These are phyloP conservation scores for Aphelenchoides avenae DNA, from an alignment of 1,140 invertebrate genomes.

Conservation along the genomic window DNA sequence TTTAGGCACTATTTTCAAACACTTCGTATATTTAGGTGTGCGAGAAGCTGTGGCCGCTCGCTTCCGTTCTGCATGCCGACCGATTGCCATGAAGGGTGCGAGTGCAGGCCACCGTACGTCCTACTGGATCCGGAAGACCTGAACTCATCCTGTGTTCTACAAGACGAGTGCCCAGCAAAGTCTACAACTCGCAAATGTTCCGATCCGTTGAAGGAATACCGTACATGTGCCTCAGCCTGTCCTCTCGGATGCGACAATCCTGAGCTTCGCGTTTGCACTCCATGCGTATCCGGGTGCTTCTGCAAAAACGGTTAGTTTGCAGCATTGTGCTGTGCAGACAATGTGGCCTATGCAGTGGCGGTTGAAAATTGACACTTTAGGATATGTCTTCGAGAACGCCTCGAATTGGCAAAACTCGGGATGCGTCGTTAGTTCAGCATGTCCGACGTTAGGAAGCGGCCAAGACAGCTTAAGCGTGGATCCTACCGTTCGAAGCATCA, in stretches of 20 bases:
- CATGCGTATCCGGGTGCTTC: conserved; percentile 33
- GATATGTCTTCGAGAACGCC: conserved; percentile 26
- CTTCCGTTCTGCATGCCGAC: conserved; percentile 12
- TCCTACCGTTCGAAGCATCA: too few species aligned
- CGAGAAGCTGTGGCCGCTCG: conserved; percentile 4
- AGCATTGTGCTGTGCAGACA: too few species aligned
- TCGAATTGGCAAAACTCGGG: conserved; percentile 22
- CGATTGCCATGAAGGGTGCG: conserved; percentile 20
- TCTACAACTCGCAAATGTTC: neutral
- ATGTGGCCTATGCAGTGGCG: too few species aligned
- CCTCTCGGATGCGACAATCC: conserved; percentile 29
- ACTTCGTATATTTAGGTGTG: too few species aligned
- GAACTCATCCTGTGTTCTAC: conserved; percentile 21
- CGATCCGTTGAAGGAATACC: conserved; percentile 15
- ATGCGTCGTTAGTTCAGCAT: conserved; percentile 11
- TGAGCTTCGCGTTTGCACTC: conserved; percentile 12
- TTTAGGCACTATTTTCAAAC: too few species aligned
- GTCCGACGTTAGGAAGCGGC: neutral
- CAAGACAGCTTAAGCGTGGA: neutral
- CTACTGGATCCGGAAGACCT: neutral
- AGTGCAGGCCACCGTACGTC: conserved; percentile 13
- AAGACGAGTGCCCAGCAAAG: conserved; percentile 23
- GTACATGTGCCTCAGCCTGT: conserved; percentile 23
- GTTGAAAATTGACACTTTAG: too few species aligned
- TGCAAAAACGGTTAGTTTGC: conserved; percentile 26